These are phyloP conservation scores for Muscicapa adusta DNA, from an alignment of 2,113 vertebrate genomes.

Conservation along the genomic window DNA sequence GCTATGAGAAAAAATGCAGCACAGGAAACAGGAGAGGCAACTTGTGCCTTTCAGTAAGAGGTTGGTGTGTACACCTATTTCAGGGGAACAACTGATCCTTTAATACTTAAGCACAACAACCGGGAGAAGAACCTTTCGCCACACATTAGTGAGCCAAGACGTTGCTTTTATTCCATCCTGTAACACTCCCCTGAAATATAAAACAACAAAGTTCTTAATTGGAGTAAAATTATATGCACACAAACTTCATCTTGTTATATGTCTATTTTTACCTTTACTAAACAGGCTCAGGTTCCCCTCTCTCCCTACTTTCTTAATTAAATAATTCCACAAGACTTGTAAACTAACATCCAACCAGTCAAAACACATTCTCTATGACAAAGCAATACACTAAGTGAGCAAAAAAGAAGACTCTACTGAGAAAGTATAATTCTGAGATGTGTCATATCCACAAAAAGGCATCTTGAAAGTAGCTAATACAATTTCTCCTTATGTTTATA, in stretches of 20 bases:
- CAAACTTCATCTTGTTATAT: background rate
- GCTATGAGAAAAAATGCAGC: background rate
- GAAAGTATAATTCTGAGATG: background rate
- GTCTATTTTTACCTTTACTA: background rate
- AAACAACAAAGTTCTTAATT: background rate
- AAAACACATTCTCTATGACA: background rate
- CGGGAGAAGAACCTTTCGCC: background rate
- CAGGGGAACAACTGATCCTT: background rate
- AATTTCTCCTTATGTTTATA: background rate
- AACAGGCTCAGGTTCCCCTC: background rate
- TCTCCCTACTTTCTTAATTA: background rate
- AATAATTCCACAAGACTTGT: background rate
- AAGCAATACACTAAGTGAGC: background rate
- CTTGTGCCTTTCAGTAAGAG: accelerated
- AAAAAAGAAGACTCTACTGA: background rate
- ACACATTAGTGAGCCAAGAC: background rate
- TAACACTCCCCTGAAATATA: background rate
- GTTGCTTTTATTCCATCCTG: background rate
- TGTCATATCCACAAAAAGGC: background rate
- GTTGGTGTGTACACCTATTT: accelerated
- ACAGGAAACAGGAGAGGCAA: background rate
- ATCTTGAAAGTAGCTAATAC: background rate
- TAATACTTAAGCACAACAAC: background rate
- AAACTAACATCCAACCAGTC: background rate
- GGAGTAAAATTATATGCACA: accelerated